These are phyloP conservation scores for Edolisoma coerulescens DNA, from an alignment of 2,113 vertebrate species.

Conservation along the genomic window DNA sequence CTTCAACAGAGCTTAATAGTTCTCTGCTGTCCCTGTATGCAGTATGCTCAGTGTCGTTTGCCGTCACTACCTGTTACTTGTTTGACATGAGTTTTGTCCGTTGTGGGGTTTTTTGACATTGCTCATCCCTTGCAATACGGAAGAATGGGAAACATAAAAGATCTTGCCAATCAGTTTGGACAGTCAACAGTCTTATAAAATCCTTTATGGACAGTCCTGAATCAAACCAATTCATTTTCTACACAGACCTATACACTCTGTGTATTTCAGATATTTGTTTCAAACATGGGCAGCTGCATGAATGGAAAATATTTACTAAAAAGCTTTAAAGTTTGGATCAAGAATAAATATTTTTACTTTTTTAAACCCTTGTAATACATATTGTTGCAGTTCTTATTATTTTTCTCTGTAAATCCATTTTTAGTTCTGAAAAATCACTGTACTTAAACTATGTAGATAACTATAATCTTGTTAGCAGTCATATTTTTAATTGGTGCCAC, in stretches of 20 bases:
- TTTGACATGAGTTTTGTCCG: neutral
- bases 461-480: neutral
- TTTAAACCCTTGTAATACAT: slow-evolving; percentile 52
- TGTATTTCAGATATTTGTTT: slow-evolving; percentile 9
- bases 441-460: slow-evolving; percentile 9
- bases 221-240: neutral
- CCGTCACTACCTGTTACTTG: neutral
- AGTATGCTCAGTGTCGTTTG: neutral
- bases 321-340: slow-evolving; percentile 53
- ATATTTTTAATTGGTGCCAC: slow-evolving; percentile 34
- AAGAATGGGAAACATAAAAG: neutral
- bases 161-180: neutral
- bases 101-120: neutral
- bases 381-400: neutral
- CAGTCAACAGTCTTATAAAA: neutral
- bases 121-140: neutral
- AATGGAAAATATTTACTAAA: slow-evolving; percentile 36
- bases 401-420: slow-evolving; percentile 2
- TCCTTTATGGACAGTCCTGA: neutral
- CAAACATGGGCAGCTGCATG: slow-evolving; percentile 30
- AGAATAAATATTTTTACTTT: slow-evolving; percentile 46
- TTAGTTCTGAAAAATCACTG: slow-evolving; percentile 9
- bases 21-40: neutral
- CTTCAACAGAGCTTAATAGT: neutral
- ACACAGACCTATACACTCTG: neutral